Conservation (phyloP, 2,888 invertebrate genomes). For the Flexamia atlantica region DNA sequence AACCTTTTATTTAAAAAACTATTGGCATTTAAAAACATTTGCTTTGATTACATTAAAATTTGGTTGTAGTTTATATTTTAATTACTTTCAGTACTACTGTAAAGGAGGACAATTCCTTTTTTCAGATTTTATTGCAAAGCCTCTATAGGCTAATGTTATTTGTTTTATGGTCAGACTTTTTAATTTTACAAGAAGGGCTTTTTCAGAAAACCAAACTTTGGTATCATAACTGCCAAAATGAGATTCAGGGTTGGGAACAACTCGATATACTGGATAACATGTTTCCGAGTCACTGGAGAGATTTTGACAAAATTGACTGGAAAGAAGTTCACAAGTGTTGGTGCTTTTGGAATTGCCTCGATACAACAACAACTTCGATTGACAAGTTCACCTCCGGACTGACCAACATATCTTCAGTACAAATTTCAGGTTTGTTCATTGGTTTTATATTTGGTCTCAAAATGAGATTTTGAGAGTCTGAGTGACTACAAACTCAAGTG, state of each 20-base stretch:
- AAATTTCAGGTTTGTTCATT: neutral
- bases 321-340: constrained; percentile 12
- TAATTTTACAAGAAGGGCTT: neutral
- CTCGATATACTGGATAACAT: constrained; percentile 27
- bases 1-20: too few relatives aligned
- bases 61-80: too few relatives aligned
- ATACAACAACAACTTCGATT: neutral
- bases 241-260: neutral
- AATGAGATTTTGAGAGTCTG: too few relatives aligned
- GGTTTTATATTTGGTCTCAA: neutral
- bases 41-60: too few relatives aligned
- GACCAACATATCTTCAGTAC: neutral
- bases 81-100: too few relatives aligned
- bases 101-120: too few relatives aligned
- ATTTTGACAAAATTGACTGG: constrained; percentile 3
- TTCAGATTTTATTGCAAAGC: too few relatives aligned
- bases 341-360: constrained; percentile 13
- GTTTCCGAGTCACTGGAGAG: constrained; percentile 25
- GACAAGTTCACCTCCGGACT: neutral
- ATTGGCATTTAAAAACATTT: too few relatives aligned
- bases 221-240: constrained; percentile 8
- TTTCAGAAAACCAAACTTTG: constrained; percentile 10
- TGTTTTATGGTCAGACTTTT: too few relatives aligned
- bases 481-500: too few relatives aligned
- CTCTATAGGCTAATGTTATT: too few relatives aligned